Base-by-base conservation (phyloP, 1,140 invertebrate species). In the Cydia amplana region DNA sequence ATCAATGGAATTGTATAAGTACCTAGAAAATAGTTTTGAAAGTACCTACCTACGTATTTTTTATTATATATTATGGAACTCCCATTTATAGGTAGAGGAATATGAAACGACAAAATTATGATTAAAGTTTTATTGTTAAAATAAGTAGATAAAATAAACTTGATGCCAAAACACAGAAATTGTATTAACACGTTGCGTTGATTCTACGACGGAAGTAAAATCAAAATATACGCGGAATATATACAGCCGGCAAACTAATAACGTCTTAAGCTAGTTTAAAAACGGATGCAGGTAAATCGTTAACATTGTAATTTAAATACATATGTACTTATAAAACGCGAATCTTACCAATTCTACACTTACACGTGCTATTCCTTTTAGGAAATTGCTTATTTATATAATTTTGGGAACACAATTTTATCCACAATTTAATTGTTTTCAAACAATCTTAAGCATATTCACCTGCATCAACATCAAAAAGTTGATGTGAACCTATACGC, bases 71-170 rank as follows among this genome's bases (percentile, higher is more conserved):
- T 14, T 49, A 5, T 16, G 40, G 12, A 10, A 3, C 2, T 12
- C 40, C 40, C 10, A 43, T 51, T 51, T 18, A 7, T 51, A 9
- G 49, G n/a, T 51, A 51, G 55, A 64, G 16, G 14, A 63, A 72
- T 63, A 67, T 32, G 64, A 78, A 76, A 83, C 77, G 74, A 78
- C 76, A 74, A 67, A 67, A 36, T 20, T 85, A 81, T 85, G 83
- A 86, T 86, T 86, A 86, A 91, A 87, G 79, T 88, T 91, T 93
- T 92, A 92, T 92, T 90, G 87, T 91, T 90, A 93, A 93, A 92
- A 93, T 91, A 93, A 93, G 91, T 93, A 93, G 91, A 93, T 93
- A 92, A 92, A 93, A 93, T 93, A 92, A 93, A 93, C 88, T 91
- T 87, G 87, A 90, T 91, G 91, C 86, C 84, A 90, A 93, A 93